Base-by-base conservation (phyloP, 2,113 vertebrate species). In the Etheostoma spectabile region DNA sequence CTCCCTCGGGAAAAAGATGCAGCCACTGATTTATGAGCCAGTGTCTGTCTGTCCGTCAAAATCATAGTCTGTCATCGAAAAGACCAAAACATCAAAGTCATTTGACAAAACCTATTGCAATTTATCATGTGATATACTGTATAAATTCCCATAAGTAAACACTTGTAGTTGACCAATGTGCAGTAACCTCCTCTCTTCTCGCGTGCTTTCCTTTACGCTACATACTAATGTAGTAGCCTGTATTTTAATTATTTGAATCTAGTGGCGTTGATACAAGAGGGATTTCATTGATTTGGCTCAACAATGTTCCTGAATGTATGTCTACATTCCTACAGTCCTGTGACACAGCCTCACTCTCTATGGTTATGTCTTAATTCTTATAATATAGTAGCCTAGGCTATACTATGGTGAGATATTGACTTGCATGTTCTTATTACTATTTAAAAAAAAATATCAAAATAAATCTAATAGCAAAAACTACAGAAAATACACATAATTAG, bases 1-100 rank as follows among this genome's bases (percentile, higher is more conserved):
- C 91, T 94, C 89, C 75, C 78, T 75, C 60, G 68, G 86, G 88
- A 71, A 51, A 69, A 88, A 93, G 90, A 94, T 92, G 89, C 88
- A 86, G 63, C 86, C 82, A 74, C 71, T 88, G 86, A 90, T 95
- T 93, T 90, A 93, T 93, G 88, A 90, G 92, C 82, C 91, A 88
- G 81, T 21, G 77, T 2, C 80, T 52, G 80, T 85, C 84, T 82
- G 72, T 78, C 82, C 85, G 80, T 87, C 87, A 88, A 85, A 77
- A 49, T 10, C 38, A 38, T 61, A 78, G 46, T 55, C 80, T 78
- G 15, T 24, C 51, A 49, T 49, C 14, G 22, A 65, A 48, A 79
- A 64, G 52, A 88, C 82, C 22, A 67, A 72, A 69, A 74, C 59
- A 83, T 57, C 56, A 22, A 71, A 48, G 13, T 63, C 52, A 68